phyloP scores from a whole-genome alignment of 1,140 invertebrate genomes.

The Samia ricini region DNA sequence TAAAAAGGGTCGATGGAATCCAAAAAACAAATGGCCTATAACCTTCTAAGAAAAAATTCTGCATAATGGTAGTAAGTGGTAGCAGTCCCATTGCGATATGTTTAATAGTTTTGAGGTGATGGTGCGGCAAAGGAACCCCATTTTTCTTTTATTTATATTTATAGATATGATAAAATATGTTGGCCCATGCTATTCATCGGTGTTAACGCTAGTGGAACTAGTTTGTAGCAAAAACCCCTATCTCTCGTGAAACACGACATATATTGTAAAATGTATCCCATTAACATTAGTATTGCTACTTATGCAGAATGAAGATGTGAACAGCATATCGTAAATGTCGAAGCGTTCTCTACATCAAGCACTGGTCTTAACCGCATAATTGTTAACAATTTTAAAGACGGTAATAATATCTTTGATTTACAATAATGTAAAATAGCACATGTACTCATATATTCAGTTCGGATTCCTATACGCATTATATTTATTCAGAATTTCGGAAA shows the following conservation, averaged over 20 bases:
- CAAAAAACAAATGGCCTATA: too few species aligned
- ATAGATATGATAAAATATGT: too few species aligned
- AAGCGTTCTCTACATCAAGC: conserved; percentile 79
- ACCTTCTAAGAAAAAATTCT: too few species aligned
- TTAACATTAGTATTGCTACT: conserved; percentile 81
- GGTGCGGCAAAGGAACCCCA: too few species aligned
- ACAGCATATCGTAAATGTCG: conserved; percentile 78
- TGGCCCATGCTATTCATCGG: too few species aligned
- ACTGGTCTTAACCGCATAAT: conserved; percentile 86
- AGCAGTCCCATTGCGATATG: too few species aligned
- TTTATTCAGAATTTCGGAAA: conserved; percentile 89
- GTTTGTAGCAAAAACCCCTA: conserved; percentile 84
- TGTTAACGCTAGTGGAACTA: conserved; percentile 66
- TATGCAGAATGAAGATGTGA: conserved; percentile 83
- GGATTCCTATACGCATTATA: conserved; percentile 88
- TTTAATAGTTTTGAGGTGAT: too few species aligned
- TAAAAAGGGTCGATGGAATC: too few species aligned
- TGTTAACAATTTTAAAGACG: conserved; percentile 84
- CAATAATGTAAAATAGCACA: conserved; percentile 87
- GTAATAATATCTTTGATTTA: conserved; percentile 87
- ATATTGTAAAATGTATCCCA: conserved; percentile 87
- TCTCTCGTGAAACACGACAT: conserved; percentile 87
- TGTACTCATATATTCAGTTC: conserved; percentile 83
- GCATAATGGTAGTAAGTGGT: too few species aligned
- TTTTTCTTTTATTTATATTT: too few species aligned